phyloP scores from a whole-genome alignment of 2,888 invertebrate genomes.

The Gordius sp. region DNA sequence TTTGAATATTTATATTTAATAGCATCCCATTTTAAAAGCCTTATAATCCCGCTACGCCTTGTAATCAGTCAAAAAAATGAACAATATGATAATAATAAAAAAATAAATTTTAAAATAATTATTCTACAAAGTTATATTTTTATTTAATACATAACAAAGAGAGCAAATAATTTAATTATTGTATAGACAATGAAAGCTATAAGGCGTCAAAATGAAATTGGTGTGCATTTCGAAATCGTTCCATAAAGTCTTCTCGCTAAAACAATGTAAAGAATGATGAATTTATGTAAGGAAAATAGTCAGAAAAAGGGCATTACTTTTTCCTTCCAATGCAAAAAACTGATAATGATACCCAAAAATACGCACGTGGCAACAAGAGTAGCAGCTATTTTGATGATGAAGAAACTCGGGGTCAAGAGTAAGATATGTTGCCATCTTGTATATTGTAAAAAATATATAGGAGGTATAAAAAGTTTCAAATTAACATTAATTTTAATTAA shows the following conservation, averaged over 20 bases:
- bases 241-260: constrained; percentile 45
- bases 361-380: constrained; percentile 60
- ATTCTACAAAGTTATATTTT: too few species aligned
- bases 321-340: constrained; percentile 65
- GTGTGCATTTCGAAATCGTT: constrained; percentile 49
- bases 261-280: not conserved
- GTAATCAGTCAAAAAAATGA: too few species aligned
- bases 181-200: too few species aligned
- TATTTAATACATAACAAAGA: too few species aligned
- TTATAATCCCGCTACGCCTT: too few species aligned
- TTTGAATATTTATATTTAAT: too few species aligned
- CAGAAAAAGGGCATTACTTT: constrained; percentile 28
- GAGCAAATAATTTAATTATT: too few species aligned
- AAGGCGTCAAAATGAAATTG: constrained; percentile 61
- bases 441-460: not conserved
- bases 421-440: constrained; percentile 54
- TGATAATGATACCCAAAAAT: constrained; percentile 54
- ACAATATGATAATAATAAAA: too few species aligned
- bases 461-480: too few species aligned
- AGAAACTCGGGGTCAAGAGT: constrained; percentile 73
- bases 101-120: too few species aligned
- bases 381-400: constrained; percentile 64
- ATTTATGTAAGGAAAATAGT: not conserved
- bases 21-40: too few species aligned
- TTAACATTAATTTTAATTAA: too few species aligned